Percentiles rank a stretch among this genome's conserved stretches.
Conservation (phyloP, 2,888 invertebrate genomes). For the Molanna angustata region DNA sequence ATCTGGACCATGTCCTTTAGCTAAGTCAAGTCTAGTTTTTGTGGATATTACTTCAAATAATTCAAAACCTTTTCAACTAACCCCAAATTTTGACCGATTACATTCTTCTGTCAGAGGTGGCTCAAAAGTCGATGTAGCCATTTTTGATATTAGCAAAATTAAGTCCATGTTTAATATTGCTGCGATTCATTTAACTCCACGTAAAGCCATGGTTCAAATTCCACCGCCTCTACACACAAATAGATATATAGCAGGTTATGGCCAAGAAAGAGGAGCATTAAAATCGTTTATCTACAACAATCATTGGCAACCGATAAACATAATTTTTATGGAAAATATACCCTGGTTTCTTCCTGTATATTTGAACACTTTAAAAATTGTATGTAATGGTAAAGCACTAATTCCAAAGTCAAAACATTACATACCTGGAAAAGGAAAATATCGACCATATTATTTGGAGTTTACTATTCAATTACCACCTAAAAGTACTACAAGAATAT, state of each 20-base stretch:
- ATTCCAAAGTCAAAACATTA: constrained; percentile 46
- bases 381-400: constrained; percentile 48
- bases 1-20: constrained; percentile 77
- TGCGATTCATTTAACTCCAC: constrained; percentile 52
- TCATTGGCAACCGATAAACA: constrained; percentile 69
- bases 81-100: constrained; percentile 59
- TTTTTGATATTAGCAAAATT: constrained; percentile 63
- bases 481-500: constrained; percentile 74
- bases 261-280: constrained; percentile 88
- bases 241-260: constrained; percentile 83
- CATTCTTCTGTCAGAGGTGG: constrained; percentile 67
- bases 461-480: constrained; percentile 76
- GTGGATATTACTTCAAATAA: constrained; percentile 70
- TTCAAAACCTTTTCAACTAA: constrained; percentile 61
- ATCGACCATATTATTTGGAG: constrained; percentile 85
- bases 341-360: constrained; percentile 90
- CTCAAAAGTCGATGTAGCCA: constrained; percentile 62
- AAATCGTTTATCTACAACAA: constrained; percentile 82
- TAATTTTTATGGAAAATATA: constrained; percentile 85
- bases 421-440: constrained; percentile 79
- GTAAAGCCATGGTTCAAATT: constrained; percentile 51
- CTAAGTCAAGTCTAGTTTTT: constrained; percentile 74
- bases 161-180: constrained; percentile 67
- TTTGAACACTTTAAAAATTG: constrained; percentile 78
- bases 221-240: constrained; percentile 73